A percentile compares a stretch with the other conserved stretches of the same genome.
Evolutionary conservation across 1,140 invertebrate genomes (phyloP).

Genomic region (Vanessa atalanta): DNA sequence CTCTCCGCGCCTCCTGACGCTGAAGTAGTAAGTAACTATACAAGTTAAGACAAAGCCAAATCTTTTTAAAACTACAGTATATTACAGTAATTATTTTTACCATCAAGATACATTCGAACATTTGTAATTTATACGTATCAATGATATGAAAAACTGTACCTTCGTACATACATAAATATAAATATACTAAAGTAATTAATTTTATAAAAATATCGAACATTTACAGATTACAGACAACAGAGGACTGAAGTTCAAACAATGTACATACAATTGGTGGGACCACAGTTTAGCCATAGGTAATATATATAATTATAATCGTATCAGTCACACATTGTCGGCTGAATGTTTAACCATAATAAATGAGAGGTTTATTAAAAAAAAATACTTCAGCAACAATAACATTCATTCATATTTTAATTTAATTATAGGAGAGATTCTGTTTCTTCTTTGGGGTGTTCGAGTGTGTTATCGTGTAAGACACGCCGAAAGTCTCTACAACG

Average conservation of each 20-base stretch:
- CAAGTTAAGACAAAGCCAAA: background rate
- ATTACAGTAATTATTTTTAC: too few relatives aligned
- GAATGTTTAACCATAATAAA: too few relatives aligned
- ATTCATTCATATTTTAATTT: background rate
- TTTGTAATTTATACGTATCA: background rate
- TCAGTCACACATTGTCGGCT: too few relatives aligned
- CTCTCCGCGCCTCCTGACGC: constrained; percentile 89
- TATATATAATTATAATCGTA: constrained; percentile 16
- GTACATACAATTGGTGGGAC: constrained; percentile 96
- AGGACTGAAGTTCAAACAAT: constrained; percentile 92
- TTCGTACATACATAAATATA: too few relatives aligned
- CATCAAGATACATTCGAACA: too few relatives aligned
- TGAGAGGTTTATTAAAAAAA: too few relatives aligned
- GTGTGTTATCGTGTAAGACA: constrained; percentile 95
- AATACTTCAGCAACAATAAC: background rate
- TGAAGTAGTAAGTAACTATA: constrained; percentile 81
- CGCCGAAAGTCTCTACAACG: constrained; percentile 95
- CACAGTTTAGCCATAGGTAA: constrained; percentile 92
- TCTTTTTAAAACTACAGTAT: too few relatives aligned
- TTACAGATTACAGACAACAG: constrained; percentile 86
- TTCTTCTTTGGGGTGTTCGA: constrained; percentile 93
- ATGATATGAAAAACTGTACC: too few relatives aligned
- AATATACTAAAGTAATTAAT: too few relatives aligned
- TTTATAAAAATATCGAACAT: background rate
- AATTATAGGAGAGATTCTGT: constrained; percentile 90